These are phyloP conservation scores for Aromia moschata DNA, from an alignment of 2,888 invertebrate genomes.

Conservation along the genomic window DNA sequence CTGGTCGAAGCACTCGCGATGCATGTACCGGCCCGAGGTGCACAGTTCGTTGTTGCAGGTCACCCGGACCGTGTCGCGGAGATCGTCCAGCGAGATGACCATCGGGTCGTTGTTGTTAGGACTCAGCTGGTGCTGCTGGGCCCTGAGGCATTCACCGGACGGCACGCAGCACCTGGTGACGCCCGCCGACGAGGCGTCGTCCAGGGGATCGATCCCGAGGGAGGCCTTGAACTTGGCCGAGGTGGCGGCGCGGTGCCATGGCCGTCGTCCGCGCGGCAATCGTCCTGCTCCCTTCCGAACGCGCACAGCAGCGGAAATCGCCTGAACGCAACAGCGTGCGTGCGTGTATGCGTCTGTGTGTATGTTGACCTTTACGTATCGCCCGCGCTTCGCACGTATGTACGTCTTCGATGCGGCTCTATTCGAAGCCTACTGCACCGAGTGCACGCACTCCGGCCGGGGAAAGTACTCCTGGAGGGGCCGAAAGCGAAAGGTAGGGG, in stretches of 20 bases:
- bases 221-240: slow-evolving; percentile 62
- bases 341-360: slow-evolving; percentile 26
- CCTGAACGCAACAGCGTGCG: slow-evolving; percentile 49
- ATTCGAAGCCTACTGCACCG: slow-evolving; percentile 69
- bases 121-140: slow-evolving; percentile 58
- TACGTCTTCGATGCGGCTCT: slow-evolving; percentile 61
- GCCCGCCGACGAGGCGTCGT: slow-evolving; percentile 51
- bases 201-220: slow-evolving; percentile 55
- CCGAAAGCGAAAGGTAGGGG: slow-evolving; percentile 79
- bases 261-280: slow-evolving; percentile 22
- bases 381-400: slow-evolving; percentile 20
- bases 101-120: slow-evolving; percentile 63
- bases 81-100: slow-evolving; percentile 72
- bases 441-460: slow-evolving; percentile 66
- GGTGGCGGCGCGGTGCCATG: slow-evolving; percentile 62
- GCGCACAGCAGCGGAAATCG: slow-evolving; percentile 28
- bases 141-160: slow-evolving; percentile 80
- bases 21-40: slow-evolving; percentile 90
- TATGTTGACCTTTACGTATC: slow-evolving; percentile 49
- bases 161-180: slow-evolving; percentile 83
- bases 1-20: slow-evolving; percentile 92
- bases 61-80: slow-evolving; percentile 85
- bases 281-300: not conserved
- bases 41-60: slow-evolving; percentile 96
- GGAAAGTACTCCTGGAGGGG: slow-evolving; percentile 45